Percentiles rank a stretch among this genome's conserved stretches.
Evolutionary conservation across 2,888 invertebrate genomes (phyloP).

Genomic region (Pseudococcus viburni): DNA sequence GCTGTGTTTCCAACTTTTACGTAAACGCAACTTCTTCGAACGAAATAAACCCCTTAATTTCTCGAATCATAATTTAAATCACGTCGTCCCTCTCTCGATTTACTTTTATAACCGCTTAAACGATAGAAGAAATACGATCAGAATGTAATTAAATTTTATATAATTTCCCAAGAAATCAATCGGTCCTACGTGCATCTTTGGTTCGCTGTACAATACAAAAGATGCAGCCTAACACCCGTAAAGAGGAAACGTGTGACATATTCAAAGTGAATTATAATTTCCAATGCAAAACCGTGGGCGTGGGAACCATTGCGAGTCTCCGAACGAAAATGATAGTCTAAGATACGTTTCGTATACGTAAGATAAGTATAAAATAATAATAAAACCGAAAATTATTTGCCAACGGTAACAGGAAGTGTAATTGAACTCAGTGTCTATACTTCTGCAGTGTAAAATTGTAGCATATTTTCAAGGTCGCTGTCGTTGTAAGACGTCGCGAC

Average conservation of each 20-base stretch:
- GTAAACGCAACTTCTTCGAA: too few relatives aligned
- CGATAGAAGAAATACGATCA: background rate
- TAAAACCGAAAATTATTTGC: constrained; percentile 7
- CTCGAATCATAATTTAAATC: background rate
- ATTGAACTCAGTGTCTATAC: background rate
- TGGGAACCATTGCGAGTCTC: background rate
- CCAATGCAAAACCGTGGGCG: constrained; percentile 18
- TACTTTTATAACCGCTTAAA: background rate
- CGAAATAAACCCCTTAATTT: background rate
- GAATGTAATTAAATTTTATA: background rate
- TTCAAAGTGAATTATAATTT: constrained; percentile 15
- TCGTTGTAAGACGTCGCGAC: background rate
- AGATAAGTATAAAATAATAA: background rate
- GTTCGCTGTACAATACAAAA: background rate
- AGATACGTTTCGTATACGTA: background rate
- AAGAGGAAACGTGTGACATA: constrained; percentile 28
- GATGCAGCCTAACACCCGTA: background rate
- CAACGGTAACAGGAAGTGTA: constrained; percentile 10
- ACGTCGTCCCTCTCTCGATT: background rate
- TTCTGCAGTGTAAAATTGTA: background rate
- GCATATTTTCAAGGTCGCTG: background rate
- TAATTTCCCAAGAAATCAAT: constrained; percentile 2
- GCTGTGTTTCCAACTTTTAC: too few relatives aligned
- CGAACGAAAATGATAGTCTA: background rate
- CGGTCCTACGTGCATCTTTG: background rate